Evolutionary conservation across 1,140 invertebrate species (phyloP), one percentile per base, ranked within the genome.

Genomic region (Pseudachorutes palmiensis): DNA sequence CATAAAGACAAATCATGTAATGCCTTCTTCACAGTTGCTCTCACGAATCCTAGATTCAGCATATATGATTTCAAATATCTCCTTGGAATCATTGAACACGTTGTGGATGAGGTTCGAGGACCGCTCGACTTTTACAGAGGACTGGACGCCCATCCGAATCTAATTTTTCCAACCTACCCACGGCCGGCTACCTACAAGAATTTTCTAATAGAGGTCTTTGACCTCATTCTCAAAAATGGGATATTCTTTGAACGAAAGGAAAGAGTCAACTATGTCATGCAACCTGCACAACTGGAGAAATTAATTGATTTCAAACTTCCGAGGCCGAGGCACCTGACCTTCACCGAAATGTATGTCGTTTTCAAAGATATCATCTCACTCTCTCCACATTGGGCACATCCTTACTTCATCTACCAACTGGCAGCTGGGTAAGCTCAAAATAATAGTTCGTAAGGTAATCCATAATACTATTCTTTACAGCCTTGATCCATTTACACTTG

Each of bases 401-500:
- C 64, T 12, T 65, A 58, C 49, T 65, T 32, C 49, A 29, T 65
- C 12, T 57, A 36, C 24, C 49, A 65, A 29, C 31, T 65, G 3
- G 51, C 36, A 30, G 41, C 30, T 62, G 59, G 55, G 30, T 33
- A 65, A 57, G 51, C 14, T 26, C 16, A 29, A 14, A 60, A 60
- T 60, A 45, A 45, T 26, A 28, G 30, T 60, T 29, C 16, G 9
- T 5, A 14, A 29, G 2, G 24, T 60, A 60, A 60, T 28, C 2
- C 2, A 29, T 12, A 60, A 60, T 45, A 19, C 19, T 19, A 14
- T 28, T 2, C 19, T 49, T 28, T 64, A 19, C n/a, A 65, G 65
- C 5, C 26, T 67, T 24, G 66, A 67, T 55, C 66, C 66, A 2
- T 67, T 51, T 28, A 29, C 66, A 2, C 12, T 51, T 2, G 48